These are phyloP conservation scores for Sesia bembeciformis DNA, from an alignment of 2,888 invertebrate species.

Conservation along the genomic window DNA sequence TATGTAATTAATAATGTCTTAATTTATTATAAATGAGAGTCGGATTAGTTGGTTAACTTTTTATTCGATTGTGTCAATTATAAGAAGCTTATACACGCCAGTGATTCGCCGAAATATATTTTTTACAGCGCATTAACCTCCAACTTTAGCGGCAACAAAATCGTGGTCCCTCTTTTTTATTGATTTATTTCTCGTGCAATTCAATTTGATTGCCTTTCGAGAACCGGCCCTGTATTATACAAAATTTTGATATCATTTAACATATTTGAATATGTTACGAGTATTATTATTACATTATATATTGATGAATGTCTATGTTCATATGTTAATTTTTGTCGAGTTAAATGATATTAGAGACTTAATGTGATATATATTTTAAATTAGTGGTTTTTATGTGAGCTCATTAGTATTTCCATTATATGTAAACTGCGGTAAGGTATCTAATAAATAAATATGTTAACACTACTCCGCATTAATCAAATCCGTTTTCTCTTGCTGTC, in stretches of 20 bases:
- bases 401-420: constrained; percentile 30
- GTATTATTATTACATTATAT: constrained; percentile 1
- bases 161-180: constrained; percentile 34
- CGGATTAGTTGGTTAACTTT: no score
- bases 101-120: constrained; percentile 3
- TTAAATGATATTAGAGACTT: constrained; percentile 21
- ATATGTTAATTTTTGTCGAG: constrained; percentile 25
- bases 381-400: constrained; percentile 22
- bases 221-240: constrained; percentile 15
- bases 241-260: constrained; percentile 5
- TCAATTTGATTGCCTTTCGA: constrained; percentile 27
- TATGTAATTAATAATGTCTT: no score
- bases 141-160: constrained; percentile 24
- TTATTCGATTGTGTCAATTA: not conserved
- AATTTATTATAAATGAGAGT: no score
- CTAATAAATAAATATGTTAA: constrained; percentile 21
- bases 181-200: constrained; percentile 38
- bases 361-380: constrained; percentile 20
- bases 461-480: constrained; percentile 7
- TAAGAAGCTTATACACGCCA: not conserved
- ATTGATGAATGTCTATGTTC: constrained; percentile 20
- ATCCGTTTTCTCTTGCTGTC: not conserved
- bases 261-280: constrained; percentile 8
- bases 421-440: constrained; percentile 15
- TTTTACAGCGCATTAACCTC: constrained; percentile 34